Conservation (phyloP, 2,888 invertebrate species). For the Salpingus planirostris region DNA sequence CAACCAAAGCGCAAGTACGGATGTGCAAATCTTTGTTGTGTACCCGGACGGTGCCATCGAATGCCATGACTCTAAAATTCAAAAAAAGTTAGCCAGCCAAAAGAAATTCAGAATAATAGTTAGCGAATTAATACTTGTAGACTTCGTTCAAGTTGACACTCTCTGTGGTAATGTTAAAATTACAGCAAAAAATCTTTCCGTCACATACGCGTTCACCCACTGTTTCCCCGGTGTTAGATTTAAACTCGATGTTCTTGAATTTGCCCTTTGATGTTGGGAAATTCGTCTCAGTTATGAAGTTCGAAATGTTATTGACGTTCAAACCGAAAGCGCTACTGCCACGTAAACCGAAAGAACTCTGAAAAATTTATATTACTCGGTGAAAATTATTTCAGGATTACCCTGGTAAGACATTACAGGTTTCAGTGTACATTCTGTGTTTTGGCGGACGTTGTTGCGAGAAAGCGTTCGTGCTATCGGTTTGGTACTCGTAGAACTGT, state of each 20-base stretch:
- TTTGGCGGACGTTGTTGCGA: too few relatives aligned
- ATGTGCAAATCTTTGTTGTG: slow-evolving; percentile 9
- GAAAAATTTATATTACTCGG: too few relatives aligned
- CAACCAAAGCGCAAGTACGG: slow-evolving; percentile 20
- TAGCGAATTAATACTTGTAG: slow-evolving; percentile 26
- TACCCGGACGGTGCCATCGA: slow-evolving; percentile 11
- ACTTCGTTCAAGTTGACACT: slow-evolving; percentile 16
- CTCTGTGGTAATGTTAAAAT: slow-evolving; percentile 15
- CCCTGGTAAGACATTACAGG: too few relatives aligned
- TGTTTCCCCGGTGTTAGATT: slow-evolving; percentile 12
- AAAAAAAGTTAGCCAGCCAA: too few relatives aligned
- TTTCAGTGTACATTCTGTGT: too few relatives aligned
- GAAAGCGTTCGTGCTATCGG: too few relatives aligned
- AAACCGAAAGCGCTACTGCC: too few relatives aligned
- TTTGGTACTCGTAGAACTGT: too few relatives aligned
- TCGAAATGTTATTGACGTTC: slow-evolving; percentile 11
- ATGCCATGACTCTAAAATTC: slow-evolving; percentile 19
- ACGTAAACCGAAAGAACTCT: too few relatives aligned
- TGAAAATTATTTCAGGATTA: too few relatives aligned
- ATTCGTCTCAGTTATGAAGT: slow-evolving; percentile 13
- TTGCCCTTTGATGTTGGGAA: too few relatives aligned
- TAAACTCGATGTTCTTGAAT: slow-evolving; percentile 16
- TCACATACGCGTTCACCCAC: slow-evolving; percentile 19
- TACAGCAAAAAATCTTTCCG: slow-evolving; percentile 22
- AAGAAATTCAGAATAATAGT: too few relatives aligned